Conservation (phyloP, 1,140 invertebrate species). For the Triops longicaudatus region DNA sequence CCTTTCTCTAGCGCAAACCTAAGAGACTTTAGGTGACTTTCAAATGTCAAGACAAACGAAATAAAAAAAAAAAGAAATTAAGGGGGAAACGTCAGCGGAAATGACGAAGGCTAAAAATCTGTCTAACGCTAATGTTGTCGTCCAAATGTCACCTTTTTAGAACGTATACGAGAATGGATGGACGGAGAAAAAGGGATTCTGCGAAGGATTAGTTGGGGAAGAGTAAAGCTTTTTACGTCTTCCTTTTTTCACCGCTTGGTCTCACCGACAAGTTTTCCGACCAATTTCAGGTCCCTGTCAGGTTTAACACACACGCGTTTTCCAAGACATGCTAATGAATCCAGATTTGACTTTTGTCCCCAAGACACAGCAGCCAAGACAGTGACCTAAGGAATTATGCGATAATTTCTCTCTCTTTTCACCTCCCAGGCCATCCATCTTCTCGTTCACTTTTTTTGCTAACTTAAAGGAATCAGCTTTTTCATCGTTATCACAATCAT, state of each 20-base stretch:
- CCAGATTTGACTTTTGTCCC: background rate
- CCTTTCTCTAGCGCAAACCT: too few relatives aligned
- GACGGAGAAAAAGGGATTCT: background rate
- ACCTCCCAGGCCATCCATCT: too few relatives aligned
- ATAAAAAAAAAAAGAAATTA: background rate
- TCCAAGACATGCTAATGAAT: background rate
- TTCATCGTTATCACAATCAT: background rate
- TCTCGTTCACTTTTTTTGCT: too few relatives aligned
- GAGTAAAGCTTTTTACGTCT: background rate
- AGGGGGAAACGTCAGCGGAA: background rate
- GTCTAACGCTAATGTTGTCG: background rate
- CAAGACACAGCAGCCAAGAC: too few relatives aligned
- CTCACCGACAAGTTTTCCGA: background rate
- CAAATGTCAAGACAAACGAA: background rate
- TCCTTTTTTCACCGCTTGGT: background rate
- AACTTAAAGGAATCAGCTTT: background rate
- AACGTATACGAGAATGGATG: background rate
- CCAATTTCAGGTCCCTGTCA: background rate
- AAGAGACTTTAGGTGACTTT: background rate
- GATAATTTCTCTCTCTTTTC: too few relatives aligned
- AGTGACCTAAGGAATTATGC: too few relatives aligned
- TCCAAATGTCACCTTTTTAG: background rate
- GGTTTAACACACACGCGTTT: background rate
- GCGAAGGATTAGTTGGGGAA: background rate
- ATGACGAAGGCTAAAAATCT: slow-evolving; percentile 1